phyloP scores from a whole-genome alignment of 2,888 invertebrate species.

The Parapristionchus giblindavisi region DNA sequence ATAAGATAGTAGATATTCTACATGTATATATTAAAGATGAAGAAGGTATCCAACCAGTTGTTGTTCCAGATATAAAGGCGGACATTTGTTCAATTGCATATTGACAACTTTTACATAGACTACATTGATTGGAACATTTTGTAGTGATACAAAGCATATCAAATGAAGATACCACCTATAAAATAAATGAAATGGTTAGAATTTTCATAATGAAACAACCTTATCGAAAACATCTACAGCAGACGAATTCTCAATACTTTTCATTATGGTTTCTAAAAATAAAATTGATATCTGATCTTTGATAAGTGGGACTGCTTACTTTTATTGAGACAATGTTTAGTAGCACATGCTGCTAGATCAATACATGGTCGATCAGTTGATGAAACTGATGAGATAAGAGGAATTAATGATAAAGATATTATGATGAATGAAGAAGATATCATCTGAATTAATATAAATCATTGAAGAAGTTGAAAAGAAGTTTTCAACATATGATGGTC shows the following conservation, averaged over 20 bases:
- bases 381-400: no score
- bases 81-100: conserved; percentile 30
- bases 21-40: not conserved
- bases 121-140: conserved; percentile 5
- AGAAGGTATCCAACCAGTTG: not conserved
- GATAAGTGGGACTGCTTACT: not conserved
- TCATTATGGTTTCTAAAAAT: not conserved
- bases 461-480: no score
- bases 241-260: conserved; percentile 18
- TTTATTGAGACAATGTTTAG: conserved; percentile 30
- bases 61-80: conserved; percentile 14
- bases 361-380: conserved; percentile 4
- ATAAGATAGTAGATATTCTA: not conserved
- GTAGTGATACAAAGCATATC: conserved; percentile 28
- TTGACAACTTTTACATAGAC: conserved; percentile 12
- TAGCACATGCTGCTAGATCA: conserved; percentile 22
- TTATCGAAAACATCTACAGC: conserved; percentile 6
- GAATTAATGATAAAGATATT: no score
- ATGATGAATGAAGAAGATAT: no score
- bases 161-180: conserved; percentile 25
- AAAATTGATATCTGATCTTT: not conserved
- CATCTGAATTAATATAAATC: no score
- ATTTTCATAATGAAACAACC: not conserved
- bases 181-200: not conserved
- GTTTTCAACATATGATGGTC: no score